Percentiles rank a stretch among this genome's conserved stretches.
phyloP scores from a whole-genome alignment of 2,797 vertebrate species.

The Coreius guichenoti region DNA sequence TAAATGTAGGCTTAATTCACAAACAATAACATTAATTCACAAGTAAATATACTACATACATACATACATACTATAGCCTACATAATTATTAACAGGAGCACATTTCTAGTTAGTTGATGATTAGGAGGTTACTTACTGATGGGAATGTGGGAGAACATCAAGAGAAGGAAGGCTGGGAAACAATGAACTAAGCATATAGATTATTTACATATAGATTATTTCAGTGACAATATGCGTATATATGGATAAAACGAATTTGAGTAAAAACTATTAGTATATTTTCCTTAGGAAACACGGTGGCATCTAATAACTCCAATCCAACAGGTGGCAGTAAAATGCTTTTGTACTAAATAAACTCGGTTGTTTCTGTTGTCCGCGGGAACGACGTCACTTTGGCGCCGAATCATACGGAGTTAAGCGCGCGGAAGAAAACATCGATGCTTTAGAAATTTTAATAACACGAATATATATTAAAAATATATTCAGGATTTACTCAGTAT shows the following conservation, averaged over 20 bases:
- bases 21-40: too few relatives aligned
- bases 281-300: too few relatives aligned
- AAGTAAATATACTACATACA: too few relatives aligned
- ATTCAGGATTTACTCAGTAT: background rate
- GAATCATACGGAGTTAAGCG: conserved; percentile 63
- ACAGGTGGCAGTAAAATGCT: background rate
- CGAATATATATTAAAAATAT: background rate
- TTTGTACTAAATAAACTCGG: too few relatives aligned
- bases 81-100: too few relatives aligned
- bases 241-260: background rate
- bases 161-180: background rate
- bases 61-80: too few relatives aligned
- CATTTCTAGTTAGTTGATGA: too few relatives aligned
- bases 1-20: too few relatives aligned
- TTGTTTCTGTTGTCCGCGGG: background rate
- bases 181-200: background rate
- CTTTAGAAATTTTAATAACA: background rate
- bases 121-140: background rate
- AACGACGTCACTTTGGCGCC: conserved; percentile 74
- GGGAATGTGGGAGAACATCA: background rate
- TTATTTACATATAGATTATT: background rate
- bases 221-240: background rate
- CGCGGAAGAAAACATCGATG: conserved; percentile 52
- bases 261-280: background rate
- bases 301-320: conserved; percentile 12